Conservation (phyloP, 1,140 invertebrate species). For the Venustaconcha ellipsiformis region DNA sequence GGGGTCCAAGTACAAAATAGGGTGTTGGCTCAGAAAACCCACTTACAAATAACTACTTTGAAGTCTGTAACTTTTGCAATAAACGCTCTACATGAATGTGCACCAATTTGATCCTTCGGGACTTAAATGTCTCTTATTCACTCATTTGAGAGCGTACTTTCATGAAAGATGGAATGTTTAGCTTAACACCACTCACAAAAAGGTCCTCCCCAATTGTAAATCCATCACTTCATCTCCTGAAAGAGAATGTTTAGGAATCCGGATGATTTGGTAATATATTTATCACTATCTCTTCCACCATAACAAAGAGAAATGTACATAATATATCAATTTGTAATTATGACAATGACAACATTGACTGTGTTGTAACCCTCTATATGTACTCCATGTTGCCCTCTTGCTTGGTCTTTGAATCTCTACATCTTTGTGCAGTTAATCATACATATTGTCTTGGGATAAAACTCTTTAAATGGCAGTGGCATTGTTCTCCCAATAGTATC, state of each 20-base stretch:
- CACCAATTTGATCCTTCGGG: background rate
- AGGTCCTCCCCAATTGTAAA: constrained; percentile 37
- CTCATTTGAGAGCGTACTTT: constrained; percentile 1
- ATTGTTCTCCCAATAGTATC: constrained; percentile 21
- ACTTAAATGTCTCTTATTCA: background rate
- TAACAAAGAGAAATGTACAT: constrained; percentile 51
- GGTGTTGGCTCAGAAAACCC: too few species aligned
- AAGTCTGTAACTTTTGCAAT: background rate
- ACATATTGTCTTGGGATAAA: constrained; percentile 18
- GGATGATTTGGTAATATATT: too few species aligned
- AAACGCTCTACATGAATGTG: constrained; percentile 5
- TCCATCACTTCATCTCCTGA: too few species aligned
- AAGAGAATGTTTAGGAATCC: too few species aligned
- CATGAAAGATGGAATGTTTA: constrained; percentile 9
- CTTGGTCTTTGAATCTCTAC: constrained; percentile 37
- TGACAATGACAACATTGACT: constrained; percentile 53
- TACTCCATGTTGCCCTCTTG: constrained; percentile 23
- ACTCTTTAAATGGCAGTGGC: constrained; percentile 20
- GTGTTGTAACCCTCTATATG: constrained; percentile 41
- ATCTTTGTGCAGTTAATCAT: constrained; percentile 47
- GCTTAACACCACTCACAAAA: too few species aligned
- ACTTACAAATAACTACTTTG: too few species aligned
- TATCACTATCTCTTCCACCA: constrained; percentile 39
- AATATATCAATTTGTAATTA: constrained; percentile 51
- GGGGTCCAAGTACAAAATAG: too few species aligned